Base-by-base conservation (phyloP, 2,113 vertebrate genomes). In the Myotis davidii region DNA sequence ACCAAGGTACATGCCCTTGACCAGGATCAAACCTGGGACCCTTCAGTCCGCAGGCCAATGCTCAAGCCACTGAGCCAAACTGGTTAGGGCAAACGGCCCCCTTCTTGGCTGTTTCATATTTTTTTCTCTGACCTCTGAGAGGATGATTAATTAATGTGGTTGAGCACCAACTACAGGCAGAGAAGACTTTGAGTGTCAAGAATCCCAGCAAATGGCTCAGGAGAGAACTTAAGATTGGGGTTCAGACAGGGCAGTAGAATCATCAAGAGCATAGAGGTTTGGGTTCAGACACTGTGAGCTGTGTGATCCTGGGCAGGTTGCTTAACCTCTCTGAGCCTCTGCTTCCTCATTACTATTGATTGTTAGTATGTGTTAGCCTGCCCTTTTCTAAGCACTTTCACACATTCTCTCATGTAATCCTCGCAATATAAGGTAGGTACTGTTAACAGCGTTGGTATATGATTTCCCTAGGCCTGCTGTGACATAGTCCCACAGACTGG, bases 181-280 rank as follows among this genome's bases (percentile, higher is more conserved):
- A 67, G 17, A 69, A 42, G 42, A 17, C 39, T 9, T 21, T 5
- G 21, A 56, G 54, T 4, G 50, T 32, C 82, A 69, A 61, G 69
- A 42, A 29, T 34, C 52, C 61, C 0, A 1, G 50, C 18, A 18
- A 74, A 69, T 3, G 1, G 4, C 59, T 86, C 3, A 1, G 81
- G 6, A 70, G 50, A n/a, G 7, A 82, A 4, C 27, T 3, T 12
- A 1, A 2, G 29, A 32, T 0, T 5, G n/a, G 27, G 50, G 27
- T 23, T 20, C 9, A 11, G 34, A 37, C 54, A 29, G 65, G n/a
- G 7, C 50, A 6, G 32, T 0, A 16, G 56, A 2, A 27, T 74
- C 3, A 0, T 23, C 21, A 6, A 18, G 56, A 76, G 21, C 0
- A 1, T 2, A 64, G 17, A 13, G 17, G 37, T 34, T 50, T n/a